Base-by-base conservation (phyloP, 1,140 invertebrate species). In the Antheraea pernyi region DNA sequence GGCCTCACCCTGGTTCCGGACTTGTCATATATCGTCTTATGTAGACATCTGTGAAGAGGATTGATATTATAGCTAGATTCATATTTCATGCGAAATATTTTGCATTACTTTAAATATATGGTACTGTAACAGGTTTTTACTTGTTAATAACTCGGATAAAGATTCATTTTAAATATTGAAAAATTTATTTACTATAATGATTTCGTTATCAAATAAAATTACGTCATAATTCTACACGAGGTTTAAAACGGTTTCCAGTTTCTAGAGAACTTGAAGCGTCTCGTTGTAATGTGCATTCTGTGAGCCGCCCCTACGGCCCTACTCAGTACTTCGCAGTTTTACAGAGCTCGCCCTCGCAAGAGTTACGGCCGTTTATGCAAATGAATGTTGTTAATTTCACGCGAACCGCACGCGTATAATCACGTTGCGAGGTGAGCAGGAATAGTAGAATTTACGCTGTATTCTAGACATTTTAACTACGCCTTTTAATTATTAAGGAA, bases 371-470 rank as follows among this genome's bases (percentile, higher is more conserved):
- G 16, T 53, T 53, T 53, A 53, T 53, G 46, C 13, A 53, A 53
- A 53, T 53, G 13, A 53, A 53, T 53, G 46, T 53, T 53, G 46
- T 53, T 53, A 53, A 53, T 53, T 53, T 53, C 16, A 53, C 46
- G 10, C 46, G 11, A 16, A 53, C 11, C 16, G 9, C 46, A 53
- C 46, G 46, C 46, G 16, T 53, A 53, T 53, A 16, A 13, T 53
- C 46, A 53, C 46, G 9, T 53, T 53, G 46, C 7, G 46, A 7
- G 6, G 7, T 53, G 1, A 53, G 7, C 13, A 53, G 46, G 13
- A 53, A 16, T 16, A 53, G 4, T 16, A 53, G 46, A 16, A 53
- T 53, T 9, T 53, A 53, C 46, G 1, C 16, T 13, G 11, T 53
- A 53, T 53, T 0, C 9, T 53, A 13, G 2, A 42, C 39, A 11